These are phyloP conservation scores for Gracilinanus agilis DNA, from an alignment of 2,113 vertebrate species.

Conservation along the genomic window DNA sequence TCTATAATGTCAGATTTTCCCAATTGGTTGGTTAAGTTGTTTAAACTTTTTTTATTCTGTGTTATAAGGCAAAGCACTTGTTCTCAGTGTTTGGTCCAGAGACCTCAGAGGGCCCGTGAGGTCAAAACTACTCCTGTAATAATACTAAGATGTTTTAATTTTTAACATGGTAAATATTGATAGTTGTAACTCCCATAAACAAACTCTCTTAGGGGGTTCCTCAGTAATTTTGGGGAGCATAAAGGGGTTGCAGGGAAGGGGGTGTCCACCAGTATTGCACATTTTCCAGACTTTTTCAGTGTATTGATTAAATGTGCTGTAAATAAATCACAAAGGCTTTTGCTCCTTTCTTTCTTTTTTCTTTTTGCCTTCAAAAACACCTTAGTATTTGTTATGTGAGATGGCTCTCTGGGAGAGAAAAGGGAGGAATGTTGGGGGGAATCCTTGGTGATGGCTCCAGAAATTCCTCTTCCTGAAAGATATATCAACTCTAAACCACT, in stretches of 20 bases:
- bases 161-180: background rate
- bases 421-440: background rate
- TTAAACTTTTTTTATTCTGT: background rate
- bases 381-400: background rate
- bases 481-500: background rate
- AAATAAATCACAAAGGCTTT: background rate
- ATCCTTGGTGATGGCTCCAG: background rate
- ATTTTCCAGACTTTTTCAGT: background rate
- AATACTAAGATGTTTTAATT: background rate
- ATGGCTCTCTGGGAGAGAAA: background rate
- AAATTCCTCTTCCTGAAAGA: background rate
- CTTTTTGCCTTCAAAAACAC: background rate
- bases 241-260: background rate
- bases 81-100: background rate
- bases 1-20: background rate
- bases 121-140: background rate
- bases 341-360: background rate
- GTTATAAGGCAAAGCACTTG: background rate
- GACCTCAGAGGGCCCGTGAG: background rate
- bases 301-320: background rate
- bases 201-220: background rate
- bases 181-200: background rate
- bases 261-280: background rate
- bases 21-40: background rate
- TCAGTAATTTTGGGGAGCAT: background rate